Evolutionary conservation across 1,140 invertebrate genomes (phyloP).

Genomic region (Polypedilum pembai): DNA sequence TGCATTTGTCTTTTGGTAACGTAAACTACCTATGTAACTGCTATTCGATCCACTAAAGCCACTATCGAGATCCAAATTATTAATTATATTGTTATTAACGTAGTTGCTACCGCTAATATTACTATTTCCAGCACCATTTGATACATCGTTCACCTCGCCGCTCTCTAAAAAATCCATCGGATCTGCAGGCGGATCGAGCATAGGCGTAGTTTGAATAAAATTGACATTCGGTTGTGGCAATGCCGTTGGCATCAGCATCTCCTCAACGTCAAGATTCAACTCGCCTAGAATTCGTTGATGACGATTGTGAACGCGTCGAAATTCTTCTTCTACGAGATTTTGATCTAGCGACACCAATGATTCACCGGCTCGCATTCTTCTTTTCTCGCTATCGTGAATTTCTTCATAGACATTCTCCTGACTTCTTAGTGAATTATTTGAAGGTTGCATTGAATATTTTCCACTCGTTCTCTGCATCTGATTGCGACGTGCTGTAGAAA

Average conservation of each 20-base stretch:
- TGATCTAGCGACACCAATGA: slow-evolving; percentile 55
- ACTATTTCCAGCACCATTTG: slow-evolving; percentile 41
- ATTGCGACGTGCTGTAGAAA: slow-evolving; percentile 41
- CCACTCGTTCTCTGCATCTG: slow-evolving; percentile 37
- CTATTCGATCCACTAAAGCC: slow-evolving; percentile 70
- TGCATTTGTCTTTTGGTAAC: slow-evolving; percentile 46
- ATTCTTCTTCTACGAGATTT: slow-evolving; percentile 70
- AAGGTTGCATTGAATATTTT: slow-evolving; percentile 36
- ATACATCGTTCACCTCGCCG: slow-evolving; percentile 44
- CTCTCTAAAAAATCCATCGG: slow-evolving; percentile 36
- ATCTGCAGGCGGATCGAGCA: not conserved
- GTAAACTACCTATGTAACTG: slow-evolving; percentile 60
- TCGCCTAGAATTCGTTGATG: slow-evolving; percentile 75
- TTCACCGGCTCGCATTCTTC: slow-evolving; percentile 41
- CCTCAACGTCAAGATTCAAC: slow-evolving; percentile 77
- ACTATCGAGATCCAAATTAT: slow-evolving; percentile 63
- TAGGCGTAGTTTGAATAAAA: slow-evolving; percentile 10
- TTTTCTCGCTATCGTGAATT: slow-evolving; percentile 53
- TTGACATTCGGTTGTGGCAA: slow-evolving; percentile 32
- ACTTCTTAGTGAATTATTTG: slow-evolving; percentile 47
- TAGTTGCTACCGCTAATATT: slow-evolving; percentile 28
- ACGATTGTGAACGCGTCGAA: slow-evolving; percentile 64
- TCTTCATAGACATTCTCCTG: slow-evolving; percentile 85
- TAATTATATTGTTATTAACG: slow-evolving; percentile 33
- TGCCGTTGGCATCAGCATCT: slow-evolving; percentile 71